Evolutionary conservation across 2,113 vertebrate species (phyloP).

Genomic region (Cacatua alba): DNA sequence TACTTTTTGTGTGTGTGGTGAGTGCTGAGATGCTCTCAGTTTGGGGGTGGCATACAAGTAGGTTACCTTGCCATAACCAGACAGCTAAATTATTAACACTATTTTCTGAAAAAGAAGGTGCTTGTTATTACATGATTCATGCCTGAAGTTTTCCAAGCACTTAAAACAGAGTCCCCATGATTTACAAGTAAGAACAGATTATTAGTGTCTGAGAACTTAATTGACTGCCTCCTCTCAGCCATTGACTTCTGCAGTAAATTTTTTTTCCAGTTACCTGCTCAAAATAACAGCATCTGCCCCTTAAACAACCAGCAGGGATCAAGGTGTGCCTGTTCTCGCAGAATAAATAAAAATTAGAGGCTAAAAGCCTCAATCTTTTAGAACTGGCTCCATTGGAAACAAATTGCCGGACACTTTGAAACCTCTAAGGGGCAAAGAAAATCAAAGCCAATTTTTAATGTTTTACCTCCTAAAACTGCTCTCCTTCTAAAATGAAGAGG

Average conservation of each 20-base stretch:
- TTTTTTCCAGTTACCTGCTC: slow-evolving; percentile 30
- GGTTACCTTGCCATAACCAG: not conserved
- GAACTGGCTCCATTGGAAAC: slow-evolving; percentile 6
- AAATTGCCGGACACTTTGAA: slow-evolving; percentile 7
- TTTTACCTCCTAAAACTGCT: slow-evolving; percentile 16
- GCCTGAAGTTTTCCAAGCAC: slow-evolving; percentile 8
- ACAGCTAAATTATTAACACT: slow-evolving; percentile 38
- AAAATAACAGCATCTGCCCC: not conserved
- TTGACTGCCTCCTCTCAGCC: slow-evolving; percentile 8
- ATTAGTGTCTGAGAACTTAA: slow-evolving; percentile 40
- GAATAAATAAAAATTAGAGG: slow-evolving; percentile 13
- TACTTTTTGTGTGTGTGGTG: not conserved
- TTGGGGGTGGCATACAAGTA: not conserved
- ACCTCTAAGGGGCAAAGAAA: slow-evolving; percentile 11
- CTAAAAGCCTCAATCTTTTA: slow-evolving; percentile 41
- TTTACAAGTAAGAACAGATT: slow-evolving; percentile 47
- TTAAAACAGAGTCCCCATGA: not conserved
- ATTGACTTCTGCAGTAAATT: slow-evolving; percentile 16
- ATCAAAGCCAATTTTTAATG: slow-evolving; percentile 36
- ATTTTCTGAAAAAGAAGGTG: not conserved
- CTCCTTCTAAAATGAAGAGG: slow-evolving; percentile 1
- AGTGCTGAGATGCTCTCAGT: not conserved
- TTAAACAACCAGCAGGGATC: not conserved
- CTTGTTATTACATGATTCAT: not conserved
- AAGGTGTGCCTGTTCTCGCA: not conserved